Evolutionary conservation across 2,888 invertebrate genomes (phyloP).

Genomic region (Enchytraeus crypticus): DNA sequence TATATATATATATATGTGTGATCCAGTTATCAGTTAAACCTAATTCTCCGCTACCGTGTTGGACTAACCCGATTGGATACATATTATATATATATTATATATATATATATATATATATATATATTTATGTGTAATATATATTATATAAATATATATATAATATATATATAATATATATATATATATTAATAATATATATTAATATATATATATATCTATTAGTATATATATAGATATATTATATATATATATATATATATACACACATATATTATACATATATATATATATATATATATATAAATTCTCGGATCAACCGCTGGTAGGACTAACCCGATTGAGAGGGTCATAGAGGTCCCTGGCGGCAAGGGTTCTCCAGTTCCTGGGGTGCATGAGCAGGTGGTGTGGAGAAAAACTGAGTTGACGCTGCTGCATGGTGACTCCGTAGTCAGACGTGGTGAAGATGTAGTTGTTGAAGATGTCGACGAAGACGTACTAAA

Average conservation of each 20-base stretch:
- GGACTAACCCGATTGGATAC: no score
- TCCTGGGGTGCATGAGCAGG: slow-evolving; percentile 65
- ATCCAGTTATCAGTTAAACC: no score
- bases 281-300: neutral
- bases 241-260: no score
- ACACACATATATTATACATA: no score
- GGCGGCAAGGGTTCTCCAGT: slow-evolving; percentile 62
- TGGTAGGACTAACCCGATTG: slow-evolving; percentile 50
- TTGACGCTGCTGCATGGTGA: slow-evolving; percentile 57
- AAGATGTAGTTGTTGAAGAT: slow-evolving; percentile 66
- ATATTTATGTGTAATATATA: no score
- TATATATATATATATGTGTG: no score
- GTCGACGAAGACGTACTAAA: slow-evolving; percentile 78
- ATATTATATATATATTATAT: neutral
- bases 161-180: no score
- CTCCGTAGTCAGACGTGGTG: slow-evolving; percentile 66
- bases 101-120: slow-evolving; percentile 6
- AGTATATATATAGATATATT: no score
- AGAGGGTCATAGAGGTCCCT: slow-evolving; percentile 64
- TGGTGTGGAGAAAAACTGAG: slow-evolving; percentile 70
- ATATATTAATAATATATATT: no score
- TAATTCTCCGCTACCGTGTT: no score
- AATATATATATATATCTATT: no score
- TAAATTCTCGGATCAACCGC: neutral
- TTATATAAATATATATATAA: no score